Evolutionary conservation across 2,113 vertebrate species (phyloP).

Genomic region (Cyanoramphus novaezelandiae): DNA sequence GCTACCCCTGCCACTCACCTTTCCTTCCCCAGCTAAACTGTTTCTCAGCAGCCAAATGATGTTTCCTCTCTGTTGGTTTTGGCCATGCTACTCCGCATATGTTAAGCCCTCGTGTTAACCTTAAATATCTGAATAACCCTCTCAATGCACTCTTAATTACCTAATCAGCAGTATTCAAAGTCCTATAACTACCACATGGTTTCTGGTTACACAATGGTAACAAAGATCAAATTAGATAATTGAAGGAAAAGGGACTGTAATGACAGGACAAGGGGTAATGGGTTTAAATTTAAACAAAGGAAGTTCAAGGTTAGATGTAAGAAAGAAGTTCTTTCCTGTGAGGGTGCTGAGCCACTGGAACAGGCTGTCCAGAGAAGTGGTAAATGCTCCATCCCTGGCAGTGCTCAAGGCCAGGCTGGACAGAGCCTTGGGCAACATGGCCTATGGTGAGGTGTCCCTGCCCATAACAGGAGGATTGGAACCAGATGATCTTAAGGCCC

Average conservation of each 20-base stretch:
- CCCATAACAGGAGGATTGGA: background rate
- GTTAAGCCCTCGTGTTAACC: background rate
- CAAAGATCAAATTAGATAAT: background rate
- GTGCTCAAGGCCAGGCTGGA: background rate
- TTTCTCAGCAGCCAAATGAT: background rate
- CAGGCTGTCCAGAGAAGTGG: background rate
- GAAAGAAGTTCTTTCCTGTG: background rate
- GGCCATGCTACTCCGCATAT: background rate
- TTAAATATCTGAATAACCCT: background rate
- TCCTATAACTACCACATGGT: rapidly evolving
- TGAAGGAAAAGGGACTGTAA: background rate
- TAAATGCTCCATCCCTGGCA: background rate
- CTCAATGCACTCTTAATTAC: background rate
- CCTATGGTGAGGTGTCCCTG: background rate
- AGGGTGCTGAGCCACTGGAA: background rate
- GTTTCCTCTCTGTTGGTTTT: rapidly evolving
- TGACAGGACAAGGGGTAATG: background rate
- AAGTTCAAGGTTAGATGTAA: background rate
- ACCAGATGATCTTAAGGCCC: background rate
- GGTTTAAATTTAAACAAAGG: background rate
- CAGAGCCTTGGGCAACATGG: background rate
- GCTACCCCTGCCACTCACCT: background rate
- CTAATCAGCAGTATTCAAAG: background rate
- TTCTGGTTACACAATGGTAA: background rate
- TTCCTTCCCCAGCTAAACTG: background rate